A percentile compares a stretch with the other conserved stretches of the same genome.
phyloP scores from a whole-genome alignment of 1,140 invertebrate species.

The Wiebesia pumilae region DNA sequence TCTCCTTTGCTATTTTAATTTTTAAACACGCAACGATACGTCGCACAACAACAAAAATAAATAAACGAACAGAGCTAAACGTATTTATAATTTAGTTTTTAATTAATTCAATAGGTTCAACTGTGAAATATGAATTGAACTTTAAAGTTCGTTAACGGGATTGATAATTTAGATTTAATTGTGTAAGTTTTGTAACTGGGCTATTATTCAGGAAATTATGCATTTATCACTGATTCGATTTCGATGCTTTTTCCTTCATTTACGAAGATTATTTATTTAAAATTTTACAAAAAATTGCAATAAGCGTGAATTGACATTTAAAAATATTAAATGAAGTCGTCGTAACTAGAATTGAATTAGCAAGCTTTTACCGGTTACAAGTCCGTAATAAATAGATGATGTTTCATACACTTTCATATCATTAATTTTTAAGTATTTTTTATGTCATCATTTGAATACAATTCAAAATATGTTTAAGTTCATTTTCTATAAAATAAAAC shows the following conservation, averaged over 20 bases:
- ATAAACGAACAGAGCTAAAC: not conserved
- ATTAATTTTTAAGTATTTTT: no score
- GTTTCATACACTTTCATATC: no score
- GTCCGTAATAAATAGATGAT: no score
- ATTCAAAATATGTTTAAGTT: no score
- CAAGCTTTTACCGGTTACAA: no score
- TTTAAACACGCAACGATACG: constrained; percentile 12
- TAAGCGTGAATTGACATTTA: no score
- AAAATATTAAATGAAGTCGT: no score
- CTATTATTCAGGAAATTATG: not conserved
- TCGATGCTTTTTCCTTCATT: not conserved
- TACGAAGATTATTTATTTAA: no score
- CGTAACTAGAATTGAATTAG: no score
- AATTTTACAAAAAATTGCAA: no score
- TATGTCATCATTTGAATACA: no score
- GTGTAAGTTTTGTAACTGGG: not conserved
- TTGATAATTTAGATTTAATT: not conserved
- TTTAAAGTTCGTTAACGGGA: not conserved
- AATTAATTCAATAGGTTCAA: constrained; percentile 26
- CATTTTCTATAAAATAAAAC: no score
- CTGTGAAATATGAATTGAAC: not conserved
- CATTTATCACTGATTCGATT: not conserved
- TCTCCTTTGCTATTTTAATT: not conserved
- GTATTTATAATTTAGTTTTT: not conserved
- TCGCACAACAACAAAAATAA: not conserved